Percentiles rank a stretch among this genome's conserved stretches.
Conservation (phyloP, 1,140 invertebrate genomes). For the Dryas iulia region DNA sequence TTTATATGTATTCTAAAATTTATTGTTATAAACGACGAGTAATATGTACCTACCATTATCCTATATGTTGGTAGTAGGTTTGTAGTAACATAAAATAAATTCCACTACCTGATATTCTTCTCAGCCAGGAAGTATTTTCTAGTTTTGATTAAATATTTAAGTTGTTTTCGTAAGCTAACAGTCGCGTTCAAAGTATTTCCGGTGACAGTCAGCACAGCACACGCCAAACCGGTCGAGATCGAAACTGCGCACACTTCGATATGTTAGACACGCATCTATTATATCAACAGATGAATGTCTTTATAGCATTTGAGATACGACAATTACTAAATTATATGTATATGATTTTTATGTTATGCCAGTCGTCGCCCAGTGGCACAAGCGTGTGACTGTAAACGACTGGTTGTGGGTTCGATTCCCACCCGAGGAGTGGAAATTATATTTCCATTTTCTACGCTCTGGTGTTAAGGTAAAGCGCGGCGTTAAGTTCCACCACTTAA, state of each 20-base stretch:
- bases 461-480: no score
- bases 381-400: no score
- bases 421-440: no score
- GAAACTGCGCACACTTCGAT: conserved; percentile 5
- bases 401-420: no score
- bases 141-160: conserved; percentile 36
- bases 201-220: conserved; percentile 51
- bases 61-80: no score
- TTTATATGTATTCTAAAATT: no score
- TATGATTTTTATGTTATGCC: no score
- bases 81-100: neutral
- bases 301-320: neutral
- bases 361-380: no score
- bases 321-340: neutral
- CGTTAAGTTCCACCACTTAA: no score
- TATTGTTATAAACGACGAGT: no score
- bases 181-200: conserved; percentile 57
- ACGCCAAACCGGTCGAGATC: conserved; percentile 69
- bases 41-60: no score
- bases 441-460: no score
- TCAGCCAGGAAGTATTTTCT: conserved; percentile 18
- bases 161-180: conserved; percentile 40
- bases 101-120: neutral
- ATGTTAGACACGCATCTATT: neutral
- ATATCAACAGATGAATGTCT: neutral